Evolutionary conservation across 1,140 invertebrate genomes (phyloP).

Genomic region (Rhopalosiphum maidis): DNA sequence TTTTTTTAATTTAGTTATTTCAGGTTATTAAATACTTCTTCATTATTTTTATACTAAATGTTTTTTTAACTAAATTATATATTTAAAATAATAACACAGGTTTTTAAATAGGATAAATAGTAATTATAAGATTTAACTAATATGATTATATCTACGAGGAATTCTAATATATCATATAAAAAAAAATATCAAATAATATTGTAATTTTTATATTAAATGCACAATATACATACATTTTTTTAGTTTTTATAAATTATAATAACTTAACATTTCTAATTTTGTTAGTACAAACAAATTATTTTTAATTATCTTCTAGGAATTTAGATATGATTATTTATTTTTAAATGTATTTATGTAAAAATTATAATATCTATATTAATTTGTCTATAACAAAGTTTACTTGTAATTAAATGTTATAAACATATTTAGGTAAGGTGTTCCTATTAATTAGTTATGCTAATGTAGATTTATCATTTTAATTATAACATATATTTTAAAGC

Average conservation of each 20-base stretch:
- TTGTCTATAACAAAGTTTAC: neutral
- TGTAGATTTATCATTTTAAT: constrained; percentile 12
- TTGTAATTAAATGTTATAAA: neutral
- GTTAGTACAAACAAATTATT: neutral
- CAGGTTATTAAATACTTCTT: neutral
- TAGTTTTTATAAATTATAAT: neutral
- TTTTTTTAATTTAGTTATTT: neutral
- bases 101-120: neutral
- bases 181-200: neutral
- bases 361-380: neutral
- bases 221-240: neutral
- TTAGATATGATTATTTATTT: neutral
- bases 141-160: neutral
- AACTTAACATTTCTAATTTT: neutral
- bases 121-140: neutral
- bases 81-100: neutral
- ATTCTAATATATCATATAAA: neutral
- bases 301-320: neutral
- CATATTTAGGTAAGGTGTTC: neutral
- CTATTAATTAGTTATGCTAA: neutral
- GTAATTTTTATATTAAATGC: neutral
- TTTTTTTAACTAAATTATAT: neutral
- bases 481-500: neutral
- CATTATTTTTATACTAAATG: neutral
- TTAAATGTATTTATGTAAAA: neutral